These are phyloP conservation scores for Erebia epiphron DNA, from an alignment of 2,888 invertebrate genomes.

Conservation along the genomic window DNA sequence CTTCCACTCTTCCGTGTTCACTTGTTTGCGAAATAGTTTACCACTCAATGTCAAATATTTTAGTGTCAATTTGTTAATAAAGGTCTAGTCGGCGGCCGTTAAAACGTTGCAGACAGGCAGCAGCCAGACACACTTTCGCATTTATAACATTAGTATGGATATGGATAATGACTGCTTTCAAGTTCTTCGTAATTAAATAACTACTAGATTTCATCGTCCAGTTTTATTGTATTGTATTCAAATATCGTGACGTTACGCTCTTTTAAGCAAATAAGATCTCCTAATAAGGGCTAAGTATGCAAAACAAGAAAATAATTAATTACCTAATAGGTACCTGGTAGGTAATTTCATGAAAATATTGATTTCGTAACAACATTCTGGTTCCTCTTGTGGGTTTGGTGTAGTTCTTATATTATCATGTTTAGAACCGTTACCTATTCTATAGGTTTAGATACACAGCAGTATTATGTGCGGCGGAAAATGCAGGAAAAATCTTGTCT, in stretches of 20 bases:
- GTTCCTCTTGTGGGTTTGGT: no score
- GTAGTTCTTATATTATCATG: no score
- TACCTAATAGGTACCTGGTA: neutral
- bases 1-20: constrained; percentile 33
- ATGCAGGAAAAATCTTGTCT: no score
- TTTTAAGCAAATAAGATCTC: constrained; percentile 4
- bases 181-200: neutral
- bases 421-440: no score
- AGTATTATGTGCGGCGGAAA: no score
- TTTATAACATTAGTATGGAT: neutral
- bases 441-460: no score
- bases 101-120: no score
- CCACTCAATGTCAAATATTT: constrained; percentile 21
- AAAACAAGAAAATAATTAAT: neutral
- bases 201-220: no score
- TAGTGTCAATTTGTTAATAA: constrained; percentile 12
- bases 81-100: neutral
- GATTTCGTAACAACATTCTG: no score
- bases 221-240: constrained; percentile 1
- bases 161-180: neutral
- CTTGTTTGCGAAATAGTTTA: constrained; percentile 19
- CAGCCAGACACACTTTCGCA: no score
- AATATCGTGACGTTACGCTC: constrained; percentile 9
- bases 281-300: constrained; percentile 5
- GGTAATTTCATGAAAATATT: neutral